phyloP scores from a whole-genome alignment of 2,113 vertebrate species.

The Desmodus rotundus region DNA sequence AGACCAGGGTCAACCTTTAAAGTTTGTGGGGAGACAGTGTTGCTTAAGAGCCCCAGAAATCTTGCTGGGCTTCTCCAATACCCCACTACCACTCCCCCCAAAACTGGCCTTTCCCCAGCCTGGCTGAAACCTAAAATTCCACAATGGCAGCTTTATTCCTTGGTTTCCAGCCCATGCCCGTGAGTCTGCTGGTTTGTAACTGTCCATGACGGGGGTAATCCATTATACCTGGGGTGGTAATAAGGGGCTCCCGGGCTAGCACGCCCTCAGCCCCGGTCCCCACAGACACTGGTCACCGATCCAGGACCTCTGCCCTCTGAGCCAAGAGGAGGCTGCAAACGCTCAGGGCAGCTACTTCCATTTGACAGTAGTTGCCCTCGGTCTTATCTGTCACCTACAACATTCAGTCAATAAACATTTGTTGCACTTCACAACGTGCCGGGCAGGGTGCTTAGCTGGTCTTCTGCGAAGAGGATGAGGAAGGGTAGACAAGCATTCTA shows the following conservation, averaged over 20 bases:
- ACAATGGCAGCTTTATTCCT: neutral
- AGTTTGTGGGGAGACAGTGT: neutral
- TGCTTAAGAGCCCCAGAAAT: neutral
- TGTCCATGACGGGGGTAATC: neutral
- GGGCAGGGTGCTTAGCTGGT: neutral
- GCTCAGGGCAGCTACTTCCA: neutral
- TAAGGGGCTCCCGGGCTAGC: neutral
- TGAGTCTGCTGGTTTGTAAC: neutral
- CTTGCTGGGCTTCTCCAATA: neutral
- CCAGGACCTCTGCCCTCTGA: neutral
- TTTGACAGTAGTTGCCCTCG: neutral
- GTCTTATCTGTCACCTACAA: neutral
- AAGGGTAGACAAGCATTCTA: neutral
- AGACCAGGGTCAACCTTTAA: neutral
- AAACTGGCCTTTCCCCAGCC: neutral
- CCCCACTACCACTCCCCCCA: neutral
- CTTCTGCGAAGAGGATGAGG: neutral
- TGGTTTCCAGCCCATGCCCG: neutral
- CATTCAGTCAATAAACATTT: neutral
- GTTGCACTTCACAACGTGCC: neutral
- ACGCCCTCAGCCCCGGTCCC: rapidly evolving
- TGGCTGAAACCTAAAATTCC: neutral
- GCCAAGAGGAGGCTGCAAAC: neutral
- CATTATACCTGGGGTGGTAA: neutral
- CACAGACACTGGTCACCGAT: neutral